These are phyloP conservation scores for Herpetotheres cachinnans DNA, from an alignment of 2,113 vertebrate species.

Conservation along the genomic window DNA sequence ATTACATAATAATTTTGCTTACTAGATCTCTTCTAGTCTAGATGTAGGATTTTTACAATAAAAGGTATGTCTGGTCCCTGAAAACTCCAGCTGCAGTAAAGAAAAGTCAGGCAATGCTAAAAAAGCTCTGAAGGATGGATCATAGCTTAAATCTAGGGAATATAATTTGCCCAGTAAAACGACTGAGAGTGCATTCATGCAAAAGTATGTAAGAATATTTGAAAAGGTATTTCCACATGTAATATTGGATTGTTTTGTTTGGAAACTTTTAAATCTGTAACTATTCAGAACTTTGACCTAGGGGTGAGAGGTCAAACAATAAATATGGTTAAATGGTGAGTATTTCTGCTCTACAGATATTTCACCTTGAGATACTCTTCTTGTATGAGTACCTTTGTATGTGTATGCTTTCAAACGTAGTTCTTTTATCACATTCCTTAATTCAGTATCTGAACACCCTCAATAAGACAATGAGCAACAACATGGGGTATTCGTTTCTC, in stretches of 20 bases:
- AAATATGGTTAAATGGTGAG: constrained; percentile 31
- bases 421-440: background rate
- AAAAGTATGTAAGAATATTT: background rate
- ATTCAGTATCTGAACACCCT: background rate
- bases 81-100: background rate
- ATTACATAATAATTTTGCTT: background rate
- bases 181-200: background rate
- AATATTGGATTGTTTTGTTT: constrained; percentile 11
- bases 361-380: background rate
- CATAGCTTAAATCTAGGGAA: background rate
- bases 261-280: constrained; percentile 4
- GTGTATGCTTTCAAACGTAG: background rate
- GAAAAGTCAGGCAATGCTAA: background rate
- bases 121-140: background rate
- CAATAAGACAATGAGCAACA: background rate
- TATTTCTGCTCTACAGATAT: background rate
- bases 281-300: constrained; percentile 47
- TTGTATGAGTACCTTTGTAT: background rate
- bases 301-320: constrained; percentile 51
- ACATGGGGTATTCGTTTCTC: background rate
- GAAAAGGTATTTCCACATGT: background rate
- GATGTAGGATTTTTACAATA: background rate
- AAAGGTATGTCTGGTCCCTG: background rate
- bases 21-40: background rate
- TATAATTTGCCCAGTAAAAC: background rate